phyloP scores from a whole-genome alignment of 2,113 vertebrate genomes.

The Indicator maculatus region DNA sequence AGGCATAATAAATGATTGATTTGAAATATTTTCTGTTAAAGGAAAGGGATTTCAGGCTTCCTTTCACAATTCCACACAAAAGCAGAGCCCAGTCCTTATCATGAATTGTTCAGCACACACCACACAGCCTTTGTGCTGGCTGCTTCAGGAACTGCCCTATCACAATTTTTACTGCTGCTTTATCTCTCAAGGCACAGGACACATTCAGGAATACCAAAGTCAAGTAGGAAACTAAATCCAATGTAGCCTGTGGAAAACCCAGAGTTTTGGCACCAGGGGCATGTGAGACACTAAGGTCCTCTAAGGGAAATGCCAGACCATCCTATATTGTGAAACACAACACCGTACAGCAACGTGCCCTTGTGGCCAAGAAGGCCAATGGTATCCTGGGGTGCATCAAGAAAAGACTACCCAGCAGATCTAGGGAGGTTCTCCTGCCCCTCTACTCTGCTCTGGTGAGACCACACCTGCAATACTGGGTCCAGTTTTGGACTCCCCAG shows the following conservation, averaged over 20 bases:
- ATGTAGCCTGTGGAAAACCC: not conserved
- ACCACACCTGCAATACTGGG: too few species aligned
- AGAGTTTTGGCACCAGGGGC: not conserved
- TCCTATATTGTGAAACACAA: not conserved
- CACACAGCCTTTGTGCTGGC: not conserved
- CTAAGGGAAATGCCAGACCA: not conserved
- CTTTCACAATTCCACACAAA: slow-evolving; percentile 2
- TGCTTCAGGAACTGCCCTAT: not conserved
- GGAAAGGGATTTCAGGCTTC: not conserved
- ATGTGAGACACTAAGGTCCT: not conserved
- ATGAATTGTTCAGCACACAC: not conserved
- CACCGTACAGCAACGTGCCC: not conserved
- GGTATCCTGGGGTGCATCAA: too few species aligned
- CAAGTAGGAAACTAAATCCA: slow-evolving; percentile 37
- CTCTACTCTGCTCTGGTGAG: too few species aligned
- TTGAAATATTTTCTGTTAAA: slow-evolving; percentile 61
- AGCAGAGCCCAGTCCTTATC: not conserved
- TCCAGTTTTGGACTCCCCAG: too few species aligned
- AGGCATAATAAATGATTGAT: slow-evolving; percentile 60
- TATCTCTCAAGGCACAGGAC: slow-evolving; percentile 1
- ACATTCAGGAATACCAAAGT: not conserved
- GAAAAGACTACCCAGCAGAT: too few species aligned
- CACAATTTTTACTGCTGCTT: not conserved
- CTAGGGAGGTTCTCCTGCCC: too few species aligned
- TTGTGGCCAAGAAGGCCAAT: too few species aligned